Percentiles rank a stretch among this genome's conserved stretches.
Conservation (phyloP, 2,888 invertebrate genomes). For the Synanthedon vespiformis region DNA sequence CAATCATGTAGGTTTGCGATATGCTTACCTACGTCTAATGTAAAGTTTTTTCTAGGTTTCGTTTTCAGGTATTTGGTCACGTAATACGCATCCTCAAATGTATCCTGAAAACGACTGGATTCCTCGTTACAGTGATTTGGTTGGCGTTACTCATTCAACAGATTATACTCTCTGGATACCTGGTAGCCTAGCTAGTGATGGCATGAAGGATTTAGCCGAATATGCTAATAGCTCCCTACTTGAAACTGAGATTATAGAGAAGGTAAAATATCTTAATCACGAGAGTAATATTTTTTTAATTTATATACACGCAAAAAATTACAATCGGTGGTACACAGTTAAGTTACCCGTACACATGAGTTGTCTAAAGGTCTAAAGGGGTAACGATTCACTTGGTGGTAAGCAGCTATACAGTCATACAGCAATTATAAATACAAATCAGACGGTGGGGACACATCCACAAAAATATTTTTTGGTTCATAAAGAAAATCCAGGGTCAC, state of each 20-base stretch:
- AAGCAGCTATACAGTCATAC: not conserved
- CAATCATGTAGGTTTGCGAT: no score
- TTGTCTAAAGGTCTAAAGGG: no score
- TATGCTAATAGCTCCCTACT: conserved; percentile 45
- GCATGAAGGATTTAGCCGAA: conserved; percentile 46
- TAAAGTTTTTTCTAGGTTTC: conserved; percentile 4
- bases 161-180: conserved; percentile 49
- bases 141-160: conserved; percentile 48
- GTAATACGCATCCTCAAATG: conserved; percentile 46
- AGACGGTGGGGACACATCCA: no score
- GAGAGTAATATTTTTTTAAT: not conserved
- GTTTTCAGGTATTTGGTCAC: conserved; percentile 55
- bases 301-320: no score
- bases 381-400: no score
- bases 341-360: no score
- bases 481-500: no score
- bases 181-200: conserved; percentile 40
- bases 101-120: conserved; percentile 58
- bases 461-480: not conserved
- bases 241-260: conserved; percentile 47
- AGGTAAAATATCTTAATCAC: conserved; percentile 20
- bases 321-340: no score
- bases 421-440: no score
- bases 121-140: conserved; percentile 47
- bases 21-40: not conserved